Evolutionary conservation across 2,113 vertebrate genomes (phyloP).

Genomic region (Strix aluco): DNA sequence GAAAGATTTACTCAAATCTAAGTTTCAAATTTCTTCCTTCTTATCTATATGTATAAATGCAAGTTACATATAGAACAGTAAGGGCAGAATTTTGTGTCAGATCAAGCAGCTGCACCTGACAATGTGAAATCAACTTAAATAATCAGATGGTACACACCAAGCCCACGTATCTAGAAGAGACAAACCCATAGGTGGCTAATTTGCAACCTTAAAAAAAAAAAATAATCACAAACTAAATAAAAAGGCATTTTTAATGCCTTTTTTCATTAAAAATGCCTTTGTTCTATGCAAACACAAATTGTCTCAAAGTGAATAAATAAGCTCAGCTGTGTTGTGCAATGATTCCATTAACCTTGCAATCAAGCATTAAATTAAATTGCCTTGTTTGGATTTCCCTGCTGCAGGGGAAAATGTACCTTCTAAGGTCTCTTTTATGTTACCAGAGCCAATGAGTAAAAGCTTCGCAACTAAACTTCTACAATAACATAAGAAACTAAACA

Average conservation of each 20-base stretch:
- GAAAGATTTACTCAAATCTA: not conserved
- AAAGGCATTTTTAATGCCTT: not conserved
- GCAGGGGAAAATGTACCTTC: slow-evolving; percentile 39
- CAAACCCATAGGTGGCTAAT: not conserved
- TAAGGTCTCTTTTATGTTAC: slow-evolving; percentile 59
- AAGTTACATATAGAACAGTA: not conserved
- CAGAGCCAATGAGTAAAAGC: slow-evolving; percentile 25
- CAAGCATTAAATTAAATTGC: slow-evolving; percentile 73
- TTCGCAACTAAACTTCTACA: slow-evolving; percentile 28
- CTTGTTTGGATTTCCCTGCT: slow-evolving; percentile 52
- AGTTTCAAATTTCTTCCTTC: not conserved
- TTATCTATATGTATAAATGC: not conserved
- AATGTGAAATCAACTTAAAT: not conserved
- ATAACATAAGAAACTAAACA: slow-evolving; percentile 50
- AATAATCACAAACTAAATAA: not conserved
- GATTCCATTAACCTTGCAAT: slow-evolving; percentile 69
- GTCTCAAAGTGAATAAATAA: slow-evolving; percentile 20
- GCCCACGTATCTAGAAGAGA: not conserved
- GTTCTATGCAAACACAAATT: slow-evolving; percentile 1
- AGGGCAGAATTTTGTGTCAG: not conserved
- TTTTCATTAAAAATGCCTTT: not conserved
- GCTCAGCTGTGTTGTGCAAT: slow-evolving; percentile 64
- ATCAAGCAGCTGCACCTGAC: not conserved
- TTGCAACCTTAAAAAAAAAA: not conserved
- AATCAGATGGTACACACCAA: not conserved